These are phyloP conservation scores for Netelia virgata DNA, from an alignment of 2,888 invertebrate species.

Conservation along the genomic window DNA sequence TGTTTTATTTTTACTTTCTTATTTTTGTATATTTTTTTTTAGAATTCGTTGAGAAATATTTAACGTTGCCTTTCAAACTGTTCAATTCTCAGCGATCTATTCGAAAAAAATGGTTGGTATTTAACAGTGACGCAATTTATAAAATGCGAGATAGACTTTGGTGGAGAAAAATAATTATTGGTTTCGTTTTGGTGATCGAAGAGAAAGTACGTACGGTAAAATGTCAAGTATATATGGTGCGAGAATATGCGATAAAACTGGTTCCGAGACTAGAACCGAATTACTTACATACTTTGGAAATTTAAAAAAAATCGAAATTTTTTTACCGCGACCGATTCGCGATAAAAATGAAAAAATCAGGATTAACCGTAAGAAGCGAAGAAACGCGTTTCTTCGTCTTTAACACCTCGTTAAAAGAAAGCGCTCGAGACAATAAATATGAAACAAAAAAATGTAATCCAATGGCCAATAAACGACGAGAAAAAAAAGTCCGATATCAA, in stretches of 20 bases:
- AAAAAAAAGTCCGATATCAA: conserved; percentile 21
- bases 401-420: too few relatives aligned
- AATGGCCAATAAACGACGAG: conserved; percentile 9
- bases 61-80: too few relatives aligned
- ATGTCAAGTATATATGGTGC: not conserved
- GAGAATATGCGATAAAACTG: conserved; percentile 25
- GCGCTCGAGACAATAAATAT: not conserved
- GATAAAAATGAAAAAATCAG: not conserved
- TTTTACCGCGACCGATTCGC: not conserved
- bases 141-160: not conserved
- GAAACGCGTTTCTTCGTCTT: too few relatives aligned
- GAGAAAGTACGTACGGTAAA: conserved; percentile 46
- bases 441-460: not conserved
- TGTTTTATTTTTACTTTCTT: not conserved
- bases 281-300: conserved; percentile 8
- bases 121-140: not conserved
- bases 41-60: too few relatives aligned
- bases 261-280: conserved; percentile 14
- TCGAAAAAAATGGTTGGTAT: not conserved
- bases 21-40: too few relatives aligned
- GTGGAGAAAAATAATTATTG: not conserved
- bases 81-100: not conserved
- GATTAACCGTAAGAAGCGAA: too few relatives aligned
- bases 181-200: not conserved
- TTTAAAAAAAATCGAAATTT: not conserved